Evolutionary conservation across 2,888 invertebrate species (phyloP).

Genomic region (Leucania comma): DNA sequence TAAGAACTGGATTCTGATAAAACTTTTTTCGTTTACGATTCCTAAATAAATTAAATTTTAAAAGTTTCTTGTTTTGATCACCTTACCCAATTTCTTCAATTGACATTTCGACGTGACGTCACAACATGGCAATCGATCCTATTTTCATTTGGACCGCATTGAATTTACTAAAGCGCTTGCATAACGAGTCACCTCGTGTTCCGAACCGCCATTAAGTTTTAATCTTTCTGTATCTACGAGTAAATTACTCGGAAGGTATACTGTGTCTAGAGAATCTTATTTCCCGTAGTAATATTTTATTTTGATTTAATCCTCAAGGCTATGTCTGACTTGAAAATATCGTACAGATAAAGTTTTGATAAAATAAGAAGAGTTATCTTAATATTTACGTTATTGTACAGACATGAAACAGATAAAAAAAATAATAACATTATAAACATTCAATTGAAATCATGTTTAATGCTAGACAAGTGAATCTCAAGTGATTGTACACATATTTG

Average conservation of each 20-base stretch:
- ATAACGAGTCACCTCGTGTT: neutral
- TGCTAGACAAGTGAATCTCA: neutral
- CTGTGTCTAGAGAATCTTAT: neutral
- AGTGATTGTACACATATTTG: neutral
- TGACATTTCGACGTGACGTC: too few species aligned
- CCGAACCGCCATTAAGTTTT: neutral
- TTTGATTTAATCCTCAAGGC: conserved; percentile 3
- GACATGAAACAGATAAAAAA: neutral
- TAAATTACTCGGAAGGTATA: conserved; percentile 4
- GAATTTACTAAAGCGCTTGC: too few species aligned
- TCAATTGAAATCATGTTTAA: neutral
- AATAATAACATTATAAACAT: neutral
- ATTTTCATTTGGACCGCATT: too few species aligned
- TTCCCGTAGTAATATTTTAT: neutral
- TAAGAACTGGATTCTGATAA: too few species aligned
- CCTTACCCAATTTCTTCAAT: too few species aligned
- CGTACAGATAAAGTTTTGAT: conserved; percentile 3
- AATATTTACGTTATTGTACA: neutral
- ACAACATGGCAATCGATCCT: too few species aligned
- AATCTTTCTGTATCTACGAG: neutral
- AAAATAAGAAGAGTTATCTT: neutral
- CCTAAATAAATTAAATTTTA: too few species aligned
- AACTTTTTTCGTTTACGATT: too few species aligned
- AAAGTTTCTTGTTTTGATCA: too few species aligned
- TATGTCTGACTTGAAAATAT: neutral